Conservation (phyloP, 2,888 invertebrate genomes). For the Lysandra coridon region DNA sequence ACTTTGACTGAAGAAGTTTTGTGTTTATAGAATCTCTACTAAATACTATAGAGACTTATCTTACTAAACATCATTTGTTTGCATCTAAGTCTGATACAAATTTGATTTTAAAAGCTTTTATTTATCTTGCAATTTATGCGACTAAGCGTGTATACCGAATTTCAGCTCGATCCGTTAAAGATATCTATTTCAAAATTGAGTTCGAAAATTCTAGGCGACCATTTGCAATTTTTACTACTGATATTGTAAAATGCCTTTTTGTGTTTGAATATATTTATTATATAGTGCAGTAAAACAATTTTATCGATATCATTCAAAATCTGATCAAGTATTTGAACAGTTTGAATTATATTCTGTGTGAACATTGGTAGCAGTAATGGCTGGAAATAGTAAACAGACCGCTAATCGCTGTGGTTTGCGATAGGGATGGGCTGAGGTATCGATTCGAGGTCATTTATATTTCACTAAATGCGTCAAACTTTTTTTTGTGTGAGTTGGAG, state of each 20-base stretch:
- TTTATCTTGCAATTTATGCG: too few relatives aligned
- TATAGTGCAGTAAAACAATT: background rate
- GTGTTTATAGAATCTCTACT: background rate
- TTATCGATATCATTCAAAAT: background rate
- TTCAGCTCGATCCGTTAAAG: too few relatives aligned
- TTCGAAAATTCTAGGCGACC: too few relatives aligned
- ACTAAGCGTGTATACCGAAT: too few relatives aligned
- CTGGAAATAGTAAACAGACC: constrained; percentile 62
- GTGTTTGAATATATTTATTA: background rate
- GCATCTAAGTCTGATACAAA: background rate
- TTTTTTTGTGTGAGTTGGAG: background rate
- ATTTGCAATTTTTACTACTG: background rate
- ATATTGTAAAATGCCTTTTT: background rate
- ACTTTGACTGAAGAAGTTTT: background rate
- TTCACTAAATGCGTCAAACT: background rate
- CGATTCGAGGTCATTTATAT: constrained; percentile 37
- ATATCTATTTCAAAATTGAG: too few relatives aligned
- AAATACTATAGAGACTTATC: background rate
- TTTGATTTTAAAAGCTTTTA: too few relatives aligned
- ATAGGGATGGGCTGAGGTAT: constrained; percentile 47
- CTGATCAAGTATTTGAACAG: background rate
- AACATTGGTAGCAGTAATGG: constrained; percentile 44
- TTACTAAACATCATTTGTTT: background rate
- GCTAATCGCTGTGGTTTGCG: constrained; percentile 62
- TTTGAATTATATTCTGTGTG: constrained; percentile 32